These are phyloP conservation scores for Micrasema longulum DNA, from an alignment of 1,140 invertebrate genomes.

Conservation along the genomic window DNA sequence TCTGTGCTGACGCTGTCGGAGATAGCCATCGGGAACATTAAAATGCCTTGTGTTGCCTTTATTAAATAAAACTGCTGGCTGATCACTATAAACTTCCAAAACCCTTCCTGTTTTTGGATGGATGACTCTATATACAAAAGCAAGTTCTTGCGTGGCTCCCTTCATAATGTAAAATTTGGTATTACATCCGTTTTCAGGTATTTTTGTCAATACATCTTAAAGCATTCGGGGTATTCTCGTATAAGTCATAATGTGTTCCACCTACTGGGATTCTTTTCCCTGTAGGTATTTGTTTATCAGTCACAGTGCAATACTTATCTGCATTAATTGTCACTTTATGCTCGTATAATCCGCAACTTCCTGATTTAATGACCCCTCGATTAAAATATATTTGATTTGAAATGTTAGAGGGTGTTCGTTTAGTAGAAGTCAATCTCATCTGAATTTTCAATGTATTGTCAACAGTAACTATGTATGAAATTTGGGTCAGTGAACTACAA, in stretches of 20 bases:
- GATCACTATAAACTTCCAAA: conserved; percentile 84
- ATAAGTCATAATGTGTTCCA: conserved; percentile 78
- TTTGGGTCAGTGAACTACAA: conserved; percentile 76
- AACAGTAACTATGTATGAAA: conserved; percentile 79
- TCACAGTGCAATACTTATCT: conserved; percentile 63
- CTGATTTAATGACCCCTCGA: conserved; percentile 72
- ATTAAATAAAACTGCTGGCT: conserved; percentile 93
- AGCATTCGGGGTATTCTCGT: conserved; percentile 69
- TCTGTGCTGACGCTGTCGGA: too few relatives aligned
- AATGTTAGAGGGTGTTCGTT: conserved; percentile 88
- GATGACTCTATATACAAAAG: conserved; percentile 65
- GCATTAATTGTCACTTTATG: conserved; percentile 82
- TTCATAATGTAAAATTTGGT: conserved; percentile 79
- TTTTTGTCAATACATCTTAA: conserved; percentile 61
- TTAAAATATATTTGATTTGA: conserved; percentile 97
- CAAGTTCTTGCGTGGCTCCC: conserved; percentile 31
- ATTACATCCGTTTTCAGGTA: conserved; percentile 75
- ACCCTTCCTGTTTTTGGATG: conserved; percentile 79
- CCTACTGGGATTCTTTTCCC: conserved; percentile 64
- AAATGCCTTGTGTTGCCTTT: conserved; percentile 87
- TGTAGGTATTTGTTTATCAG: conserved; percentile 37
- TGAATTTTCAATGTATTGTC: conserved; percentile 79
- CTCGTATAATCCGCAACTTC: conserved; percentile 73
- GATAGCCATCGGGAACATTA: too few relatives aligned
- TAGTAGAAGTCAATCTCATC: conserved; percentile 79